Evolutionary conservation across 2,113 vertebrate genomes (phyloP), one percentile per base, ranked within the genome.

Genomic region (Xiphophorus hellerii): DNA sequence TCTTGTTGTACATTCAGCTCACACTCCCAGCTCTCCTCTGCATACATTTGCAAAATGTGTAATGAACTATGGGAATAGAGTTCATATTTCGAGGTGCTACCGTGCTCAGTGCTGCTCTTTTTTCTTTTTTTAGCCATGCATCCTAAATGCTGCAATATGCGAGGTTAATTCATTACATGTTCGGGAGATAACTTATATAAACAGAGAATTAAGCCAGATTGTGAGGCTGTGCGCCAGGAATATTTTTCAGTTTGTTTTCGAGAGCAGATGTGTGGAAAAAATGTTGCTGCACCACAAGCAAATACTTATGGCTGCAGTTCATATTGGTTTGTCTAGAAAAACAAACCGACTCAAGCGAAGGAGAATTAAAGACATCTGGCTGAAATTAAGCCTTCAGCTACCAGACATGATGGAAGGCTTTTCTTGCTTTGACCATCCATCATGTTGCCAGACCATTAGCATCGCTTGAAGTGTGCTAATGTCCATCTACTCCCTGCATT

Each of bases 11-110:
- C 31, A 39, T 70, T 69, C 33, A 10, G 7, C 17, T 48, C 20
- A 42, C 14, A 69, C 15, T 27, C 33, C 27, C 8, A 27, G 25
- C 22, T 15, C 30, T 31, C 67, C 62, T 77, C 71, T 74, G 58
- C 44, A 63, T 31, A 51, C 6, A 35, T 68, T 62, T 39, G n/a
- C 25, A 25, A 25, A 13, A 15, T 63, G 58, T 31, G 22, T 74
- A 13, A 69, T n/a, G 7, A 31, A 62, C 63, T 39, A 31, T 62
- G 31, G 22, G 25, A 69, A 69, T 33, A 3, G 3, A 78, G 44
- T 61, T 68, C 33, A 64, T 66, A 80, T 79, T 73, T 68, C 30
- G 58, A 54, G 62, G 30, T n/a, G 67, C 37, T 27, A 60, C 37
- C 30, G 11, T 69, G 33, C 28, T 31, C 37, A 73, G 39, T 13